Evolutionary conservation across 2,797 vertebrate genomes (phyloP), one percentile per base, ranked within the genome.

Genomic region (Orientallactaga sibirica): DNA sequence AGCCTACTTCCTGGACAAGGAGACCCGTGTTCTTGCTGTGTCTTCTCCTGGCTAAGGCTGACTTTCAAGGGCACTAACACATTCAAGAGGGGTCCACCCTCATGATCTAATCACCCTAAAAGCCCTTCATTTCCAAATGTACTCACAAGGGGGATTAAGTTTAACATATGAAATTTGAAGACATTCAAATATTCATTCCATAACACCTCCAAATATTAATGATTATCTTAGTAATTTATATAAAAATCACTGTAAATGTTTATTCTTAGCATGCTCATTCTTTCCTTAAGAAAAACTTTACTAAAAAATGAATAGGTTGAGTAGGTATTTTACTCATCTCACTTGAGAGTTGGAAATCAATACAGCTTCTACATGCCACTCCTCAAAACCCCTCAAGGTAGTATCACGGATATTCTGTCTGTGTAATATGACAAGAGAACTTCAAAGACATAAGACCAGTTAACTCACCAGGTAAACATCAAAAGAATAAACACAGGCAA

Each of bases 201-300:
- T 55, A 55, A 58, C 16, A n/a, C 58, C 64, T 0, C 0, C 16
- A 75, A 71, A 76, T 76, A 80, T 83, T 61, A 86, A 11, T 80
- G 73, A 79, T 86, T 66, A 67, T 68, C 76, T 80, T 83, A 55
- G 67, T 43, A 77, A 73, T 74, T 41, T 62, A 66, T 64, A 66
- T 70, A 68, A 93, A 58, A 93, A 92, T 2, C 24, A 77, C 24
- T 92, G 82, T 2, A 93, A 96, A 95, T 4, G 89, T 8, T 80
- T n/a, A 52, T 73, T 92, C 55, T 93, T 84, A 93, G 7, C 71
- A 18, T 0, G 1, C 14, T 98, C 97, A 98, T 88, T 95, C 96
- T 96, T 98, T 95, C 96, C 97, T 98, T 75, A 96, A 66, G 41
- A 90, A 93, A 76, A 43, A n/a, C 10, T 82, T 96, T 67, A 48